These are phyloP conservation scores for Cataglyphis albicans DNA, from an alignment of 2,888 invertebrate genomes.

Conservation along the genomic window DNA sequence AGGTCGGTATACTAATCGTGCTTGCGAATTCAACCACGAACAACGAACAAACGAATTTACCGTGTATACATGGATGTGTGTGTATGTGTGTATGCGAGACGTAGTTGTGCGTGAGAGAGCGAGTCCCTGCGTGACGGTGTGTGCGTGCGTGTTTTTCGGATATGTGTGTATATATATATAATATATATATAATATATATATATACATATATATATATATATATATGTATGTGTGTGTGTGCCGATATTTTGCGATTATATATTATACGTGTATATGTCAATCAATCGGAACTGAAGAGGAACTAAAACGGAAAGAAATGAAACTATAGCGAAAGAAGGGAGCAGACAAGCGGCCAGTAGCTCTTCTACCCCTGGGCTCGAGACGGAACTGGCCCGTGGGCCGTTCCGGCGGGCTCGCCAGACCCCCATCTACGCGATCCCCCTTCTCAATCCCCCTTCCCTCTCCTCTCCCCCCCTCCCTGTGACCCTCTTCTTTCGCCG, in stretches of 20 bases:
- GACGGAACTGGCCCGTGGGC: conserved; percentile 85
- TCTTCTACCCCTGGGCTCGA: conserved; percentile 88
- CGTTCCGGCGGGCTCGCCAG: conserved; percentile 71
- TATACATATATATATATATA: no score
- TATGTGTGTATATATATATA: not conserved
- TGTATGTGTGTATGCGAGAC: conserved; percentile 28
- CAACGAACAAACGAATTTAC: conserved; percentile 66
- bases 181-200: no score
- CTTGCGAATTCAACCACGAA: conserved; percentile 66
- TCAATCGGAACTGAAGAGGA: conserved; percentile 83
- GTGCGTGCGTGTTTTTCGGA: conserved; percentile 3
- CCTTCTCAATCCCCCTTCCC: conserved; percentile 69
- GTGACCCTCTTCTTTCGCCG: conserved; percentile 83
- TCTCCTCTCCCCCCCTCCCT: conserved; percentile 80
- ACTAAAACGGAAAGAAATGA: conserved; percentile 85
- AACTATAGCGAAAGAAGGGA: conserved; percentile 86
- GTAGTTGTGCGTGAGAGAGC: conserved; percentile 18
- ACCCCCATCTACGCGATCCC: conserved; percentile 66
- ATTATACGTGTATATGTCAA: conserved; percentile 75
- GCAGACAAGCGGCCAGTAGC: conserved; percentile 88
- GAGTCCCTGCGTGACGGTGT: conserved; percentile 1
- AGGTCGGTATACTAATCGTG: conserved; percentile 60
- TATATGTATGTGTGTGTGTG: conserved; percentile 17
- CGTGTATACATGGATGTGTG: conserved; percentile 37
- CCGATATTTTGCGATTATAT: conserved; percentile 51